Evolutionary conservation across 2,797 vertebrate species (phyloP).

Genomic region (Myioborus melanocephalus): DNA sequence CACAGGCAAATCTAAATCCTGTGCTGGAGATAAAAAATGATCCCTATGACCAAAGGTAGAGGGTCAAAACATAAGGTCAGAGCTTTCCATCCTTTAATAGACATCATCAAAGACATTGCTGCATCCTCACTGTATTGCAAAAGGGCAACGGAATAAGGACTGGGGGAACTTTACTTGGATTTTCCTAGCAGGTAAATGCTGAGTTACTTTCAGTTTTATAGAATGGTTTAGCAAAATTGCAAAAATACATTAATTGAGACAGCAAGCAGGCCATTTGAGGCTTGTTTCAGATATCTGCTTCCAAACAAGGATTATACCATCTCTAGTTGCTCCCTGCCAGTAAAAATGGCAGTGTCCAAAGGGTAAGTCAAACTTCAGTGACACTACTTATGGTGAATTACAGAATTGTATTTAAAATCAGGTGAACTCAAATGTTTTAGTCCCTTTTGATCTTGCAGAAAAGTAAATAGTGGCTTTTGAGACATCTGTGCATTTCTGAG

Average conservation of each 20-base stretch:
- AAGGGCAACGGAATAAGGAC: not conserved
- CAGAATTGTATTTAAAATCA: not conserved
- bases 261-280: not conserved
- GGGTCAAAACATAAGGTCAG: not conserved
- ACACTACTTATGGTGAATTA: not conserved
- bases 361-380: not conserved
- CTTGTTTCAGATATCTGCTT: not conserved
- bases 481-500: not conserved
- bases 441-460: slow-evolving; percentile 15
- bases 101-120: not conserved
- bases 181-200: not conserved
- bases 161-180: not conserved
- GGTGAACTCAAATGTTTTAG: not conserved
- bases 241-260: not conserved
- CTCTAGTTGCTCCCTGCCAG: not conserved
- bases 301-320: not conserved
- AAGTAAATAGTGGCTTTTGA: not conserved
- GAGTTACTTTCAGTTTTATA: not conserved
- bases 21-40: not conserved
- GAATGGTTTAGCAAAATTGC: not conserved
- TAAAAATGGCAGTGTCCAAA: not conserved
- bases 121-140: not conserved
- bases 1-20: not conserved
- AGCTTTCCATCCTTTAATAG: not conserved
- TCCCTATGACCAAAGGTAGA: not conserved